Evolutionary conservation across 2,888 invertebrate species (phyloP), one percentile per base, ranked within the genome.

Genomic region (Sthenelais limicola): DNA sequence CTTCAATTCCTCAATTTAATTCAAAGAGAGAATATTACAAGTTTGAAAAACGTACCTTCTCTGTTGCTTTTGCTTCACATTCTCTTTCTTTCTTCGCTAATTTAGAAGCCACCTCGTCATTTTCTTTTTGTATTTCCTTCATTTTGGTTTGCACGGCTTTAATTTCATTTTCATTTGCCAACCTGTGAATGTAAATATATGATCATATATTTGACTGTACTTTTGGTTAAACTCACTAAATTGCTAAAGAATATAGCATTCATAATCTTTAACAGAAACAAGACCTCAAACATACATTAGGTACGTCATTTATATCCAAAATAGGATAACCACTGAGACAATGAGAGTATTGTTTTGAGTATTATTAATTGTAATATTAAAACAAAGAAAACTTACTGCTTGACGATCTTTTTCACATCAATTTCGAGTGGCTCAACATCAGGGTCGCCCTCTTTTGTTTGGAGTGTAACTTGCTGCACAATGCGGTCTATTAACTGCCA

Each of bases 401-500:
- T 94, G 3, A 97, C 94, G 73, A 97, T 92, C 88, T 96, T 94
- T 78, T 93, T 93, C 3, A 97, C 96, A 86, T 97, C 95, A 74
- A 97, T 95, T 74, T 94, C 92, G 30, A 96, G 90, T 0, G 95
- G 94, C 0, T 94, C 91, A 18, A 94, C 92, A 83, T 97, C 97
- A 3, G 94, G 94, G 86, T 97, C 93, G 82, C 90, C 90, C 73
- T 88, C 87, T 82, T 92, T 92, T 9, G 90, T 92, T 88, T 97
- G 97, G 66, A 97, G 89, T 58, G 96, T 93, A 33, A 98, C 92
- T 88, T 98, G 98, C 87, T 98, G 98, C 26, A 94, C 93, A 74
- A 98, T 93, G 76, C 97, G 92, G 88, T 98, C 98, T 85, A 98
- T 92, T 71, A 98, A 91, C 43, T 96, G 88, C 97, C 98, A 98